Base-by-base conservation (phyloP, 35 echinoderm and acorn worm genomes). In the Heliocidaris tuberculata region DNA sequence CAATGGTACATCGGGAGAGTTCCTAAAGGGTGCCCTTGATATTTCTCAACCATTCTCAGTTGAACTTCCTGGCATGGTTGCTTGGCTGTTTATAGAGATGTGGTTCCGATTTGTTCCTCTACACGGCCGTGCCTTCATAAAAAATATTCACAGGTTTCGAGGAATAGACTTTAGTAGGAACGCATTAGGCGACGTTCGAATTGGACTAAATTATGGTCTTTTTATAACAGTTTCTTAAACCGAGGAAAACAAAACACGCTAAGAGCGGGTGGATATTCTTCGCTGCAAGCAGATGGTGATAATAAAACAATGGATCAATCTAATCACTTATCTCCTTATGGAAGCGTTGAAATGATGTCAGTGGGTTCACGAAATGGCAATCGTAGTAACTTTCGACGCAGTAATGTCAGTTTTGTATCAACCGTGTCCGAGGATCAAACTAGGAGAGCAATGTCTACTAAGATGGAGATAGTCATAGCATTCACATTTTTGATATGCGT, bases 31-130 rank as follows among this genome's bases (percentile, higher is more conserved):
- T 32, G 24, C 24, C 31, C 29, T 89, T 7, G 2, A 11, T 24
- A 48, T 89, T 7, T 89, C 87, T 13, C 31, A 89, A 35, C 87
- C 87, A 42, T 89, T 89, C 47, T 42, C 16, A 32, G 87, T 89
- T 48, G 87, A 89, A 48, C 32, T 89, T 42, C 87, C 87, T 35
- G 19, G 47, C 47, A 89, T 89, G 31, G 42, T 89, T 6, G 24
- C 47, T 16, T 89, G 31, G 47, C 9, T 89, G 0, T 48, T 42
- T 11, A 15, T 89, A 48, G 47, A 48, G 29, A 89, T 89, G 31
- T 89, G 87, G 87, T 89, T 32, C 87, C 87, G 87, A 15, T 42
- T 89, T 17, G 12, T 89, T 42, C 87, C 87, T 89, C 87, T 1
- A 10, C 15, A 7, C 87, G 5, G 16, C 31, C 87, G 87, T n/a